Percentiles rank a stretch among this genome's conserved stretches.
These are phyloP conservation scores for Philonicus albiceps DNA, from an alignment of 2,888 invertebrate species.

Conservation along the genomic window DNA sequence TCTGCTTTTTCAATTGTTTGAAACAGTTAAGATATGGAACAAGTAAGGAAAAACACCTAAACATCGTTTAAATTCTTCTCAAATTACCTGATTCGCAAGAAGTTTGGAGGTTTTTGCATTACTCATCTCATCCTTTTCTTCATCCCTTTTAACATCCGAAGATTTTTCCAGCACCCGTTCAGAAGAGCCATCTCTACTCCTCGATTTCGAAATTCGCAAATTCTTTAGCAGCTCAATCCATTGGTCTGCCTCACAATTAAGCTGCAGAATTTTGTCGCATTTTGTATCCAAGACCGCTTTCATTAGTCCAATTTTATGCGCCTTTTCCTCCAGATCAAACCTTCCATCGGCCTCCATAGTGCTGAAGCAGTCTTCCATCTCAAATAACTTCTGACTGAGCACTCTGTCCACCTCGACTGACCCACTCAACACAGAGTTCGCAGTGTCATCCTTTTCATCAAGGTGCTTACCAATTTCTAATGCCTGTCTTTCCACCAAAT, in stretches of 20 bases:
- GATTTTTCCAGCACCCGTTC: neutral
- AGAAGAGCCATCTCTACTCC: neutral
- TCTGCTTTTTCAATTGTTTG: no score
- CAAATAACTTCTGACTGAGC: neutral
- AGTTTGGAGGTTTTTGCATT: neutral
- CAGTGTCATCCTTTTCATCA: neutral
- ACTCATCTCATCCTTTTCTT: neutral
- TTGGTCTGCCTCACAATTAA: slow-evolving; percentile 55
- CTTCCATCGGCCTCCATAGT: neutral
- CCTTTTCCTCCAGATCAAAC: neutral
- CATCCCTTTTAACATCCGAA: neutral
- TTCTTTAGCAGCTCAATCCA: slow-evolving; percentile 55
- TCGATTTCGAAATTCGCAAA: slow-evolving; percentile 9
- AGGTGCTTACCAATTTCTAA: neutral
- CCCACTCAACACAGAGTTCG: neutral
- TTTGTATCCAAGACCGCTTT: slow-evolving; percentile 55
- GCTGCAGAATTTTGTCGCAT: slow-evolving; percentile 54
- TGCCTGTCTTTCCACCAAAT: neutral
- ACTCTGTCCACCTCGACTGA: neutral
- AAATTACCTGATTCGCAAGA: neutral
- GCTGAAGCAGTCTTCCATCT: neutral
- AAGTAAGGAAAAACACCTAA: neutral
- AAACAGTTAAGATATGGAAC: no score
- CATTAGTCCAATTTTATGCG: slow-evolving; percentile 51
- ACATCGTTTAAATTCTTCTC: neutral